Base-by-base conservation (phyloP, 2,888 invertebrate species). In the Polydrusus pterygomalis region DNA sequence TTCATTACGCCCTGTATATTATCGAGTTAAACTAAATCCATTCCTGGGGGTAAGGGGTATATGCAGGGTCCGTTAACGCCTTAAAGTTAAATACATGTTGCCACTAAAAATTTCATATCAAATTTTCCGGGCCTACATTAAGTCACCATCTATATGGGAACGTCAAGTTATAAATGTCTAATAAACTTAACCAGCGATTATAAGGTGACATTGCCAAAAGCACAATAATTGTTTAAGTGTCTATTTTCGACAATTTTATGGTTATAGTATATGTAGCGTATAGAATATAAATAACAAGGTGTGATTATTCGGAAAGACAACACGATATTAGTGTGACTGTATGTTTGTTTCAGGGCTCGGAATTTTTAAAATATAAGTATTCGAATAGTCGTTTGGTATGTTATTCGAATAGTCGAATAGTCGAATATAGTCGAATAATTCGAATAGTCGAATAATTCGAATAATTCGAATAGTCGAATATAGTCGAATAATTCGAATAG, bases 51-150 rank as follows among this genome's bases (percentile, higher is more conserved):
- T 17, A 17, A 1, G n/a, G n/a, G 47, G 17, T 2, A 8, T 47
- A 8, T 17, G 9, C 9, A 17, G 15, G 17, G 9, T 17, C 15
- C 9, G 5, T 47, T 17, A 17, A 47, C 43, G 6, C 17, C 47
- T 17, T 17, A 17, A 47, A 47, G 17, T 47, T 43, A 43, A 43
- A 43, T 43, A 43, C 47, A 47, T 17, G 47, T 47, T n/a, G 6
- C 17, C 17, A 17, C 47, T 47, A 47, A 47, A 47, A 47, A 47
- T 47, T 47, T 47, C 13, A 47, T 47, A 17, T 47, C 47, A 47
- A 47, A 6, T 47, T 47, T 47, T 9, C 47, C 13, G 17, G 47
- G 15, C 15, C 13, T 17, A 0, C 7, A 17, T 47, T 17, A 45
- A 17, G 43, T 6, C 43, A 43, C 1, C 25, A 25, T 1, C 2